Evolutionary conservation across 2,797 vertebrate genomes (phyloP), one percentile per base, ranked within the genome.

Genomic region (Adelosebastes latens): DNA sequence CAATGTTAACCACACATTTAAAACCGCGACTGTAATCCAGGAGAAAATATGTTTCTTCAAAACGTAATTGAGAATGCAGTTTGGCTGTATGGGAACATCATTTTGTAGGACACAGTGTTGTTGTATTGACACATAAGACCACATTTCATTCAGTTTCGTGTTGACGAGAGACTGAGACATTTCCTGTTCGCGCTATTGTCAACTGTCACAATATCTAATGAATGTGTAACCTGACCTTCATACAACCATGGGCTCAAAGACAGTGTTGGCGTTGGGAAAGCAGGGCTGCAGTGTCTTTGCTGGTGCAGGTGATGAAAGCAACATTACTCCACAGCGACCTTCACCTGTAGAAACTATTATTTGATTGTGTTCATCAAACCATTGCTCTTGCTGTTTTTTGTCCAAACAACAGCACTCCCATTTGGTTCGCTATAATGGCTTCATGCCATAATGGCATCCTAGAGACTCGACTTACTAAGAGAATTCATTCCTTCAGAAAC

Each of bases 161-260:
- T 46, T 58, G 53, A 74, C 8, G 2, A 62, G 27, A 46, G 42
- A 20, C 58, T 22, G 11, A 74, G 5, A 39, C 22, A 56, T 59
- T 75, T n/a, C 27, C 24, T 52, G 27, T 36, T 34, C 39, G 55
- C 61, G 27, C 36, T 62, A 71, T 69, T 39, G 32, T 61, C 49
- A 67, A 22, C 29, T 61, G 60, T 74, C 65, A 69, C 46, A 60
- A 22, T 61, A 64, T 49, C 9, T 71, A 32, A 73, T 67, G 67
- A 58, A 61, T 53, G 58, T 67, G 63, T 25, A 52, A 67, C 59
- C 32, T 82, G 86, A 84, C 76, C 85, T 74, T 83, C 70, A 70
- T 64, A 60, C 63, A 46, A 62, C 75, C 70, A 53, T 34, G 73
- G 73, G 59, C 49, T 82, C 71, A 75, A 73, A 70, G 69, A 49